phyloP scores from a whole-genome alignment of 2,888 invertebrate species.

The Oscheius onirici region DNA sequence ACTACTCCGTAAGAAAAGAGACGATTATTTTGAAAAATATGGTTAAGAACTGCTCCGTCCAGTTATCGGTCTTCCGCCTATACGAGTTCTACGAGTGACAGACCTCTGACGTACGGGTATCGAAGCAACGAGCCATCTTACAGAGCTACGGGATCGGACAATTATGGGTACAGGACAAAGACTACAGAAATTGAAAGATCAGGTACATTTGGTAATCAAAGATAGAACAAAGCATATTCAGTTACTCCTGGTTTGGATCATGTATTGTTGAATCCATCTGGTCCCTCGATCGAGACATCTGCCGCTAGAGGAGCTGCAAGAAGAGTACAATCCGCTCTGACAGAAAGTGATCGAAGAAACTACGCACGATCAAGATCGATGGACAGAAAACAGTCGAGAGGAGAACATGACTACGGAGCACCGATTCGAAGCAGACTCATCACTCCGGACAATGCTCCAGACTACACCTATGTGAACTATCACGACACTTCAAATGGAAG shows the following conservation, averaged over 20 bases:
- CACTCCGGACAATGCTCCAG: conserved; percentile 54
- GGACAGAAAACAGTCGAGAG: conserved; percentile 52
- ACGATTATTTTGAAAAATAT: background rate
- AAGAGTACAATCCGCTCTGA: conserved; percentile 53
- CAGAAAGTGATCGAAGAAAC: conserved; percentile 48
- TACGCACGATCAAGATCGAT: conserved; percentile 55
- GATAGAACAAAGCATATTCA: too few species aligned
- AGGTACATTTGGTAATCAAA: background rate
- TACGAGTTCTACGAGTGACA: conserved; percentile 44
- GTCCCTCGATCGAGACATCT: conserved; percentile 2
- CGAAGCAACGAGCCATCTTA: conserved; percentile 12
- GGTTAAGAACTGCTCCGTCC: conserved; percentile 39
- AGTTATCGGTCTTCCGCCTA: conserved; percentile 48
- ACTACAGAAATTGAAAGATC: conserved; percentile 18
- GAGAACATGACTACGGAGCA: conserved; percentile 38
- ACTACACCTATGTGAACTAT: conserved; percentile 68
- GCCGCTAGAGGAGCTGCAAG: conserved; percentile 46
- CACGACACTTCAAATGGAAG: conserved; percentile 61
- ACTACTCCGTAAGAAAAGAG: conserved; percentile 22
- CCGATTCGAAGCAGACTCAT: conserved; percentile 34
- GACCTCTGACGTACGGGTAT: conserved; percentile 41
- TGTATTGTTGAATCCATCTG: background rate
- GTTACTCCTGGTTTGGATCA: conserved; percentile 23
- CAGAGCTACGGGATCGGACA: background rate
- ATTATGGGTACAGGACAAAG: conserved; percentile 37